Evolutionary conservation across 2,113 vertebrate species (phyloP).

Genomic region (Petaurus breviceps): DNA sequence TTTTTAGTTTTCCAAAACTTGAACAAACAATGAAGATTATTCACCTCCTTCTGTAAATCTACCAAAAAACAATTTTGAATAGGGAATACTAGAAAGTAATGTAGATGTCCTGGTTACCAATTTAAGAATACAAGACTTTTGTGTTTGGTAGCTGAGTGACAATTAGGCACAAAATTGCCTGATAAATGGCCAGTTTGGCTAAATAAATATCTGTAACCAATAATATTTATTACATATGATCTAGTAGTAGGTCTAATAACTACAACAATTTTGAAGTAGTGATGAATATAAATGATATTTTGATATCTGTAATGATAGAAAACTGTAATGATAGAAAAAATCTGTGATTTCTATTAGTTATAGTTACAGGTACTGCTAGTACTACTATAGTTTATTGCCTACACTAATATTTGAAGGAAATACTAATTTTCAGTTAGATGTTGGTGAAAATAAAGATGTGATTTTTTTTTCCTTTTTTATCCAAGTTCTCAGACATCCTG

Average conservation of each 20-base stretch:
- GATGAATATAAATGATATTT: not conserved
- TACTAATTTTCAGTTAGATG: not conserved
- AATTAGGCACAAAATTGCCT: not conserved
- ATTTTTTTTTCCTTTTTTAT: not conserved
- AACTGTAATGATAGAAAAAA: not conserved
- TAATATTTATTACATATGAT: not conserved
- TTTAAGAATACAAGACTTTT: not conserved
- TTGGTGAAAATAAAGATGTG: not conserved
- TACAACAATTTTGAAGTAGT: not conserved
- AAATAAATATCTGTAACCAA: not conserved
- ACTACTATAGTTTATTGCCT: not conserved
- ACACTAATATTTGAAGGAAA: not conserved
- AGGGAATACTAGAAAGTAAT: not conserved
- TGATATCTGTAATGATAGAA: not conserved
- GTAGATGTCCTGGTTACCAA: not conserved
- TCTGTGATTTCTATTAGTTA: not conserved
- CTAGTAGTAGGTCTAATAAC: not conserved
- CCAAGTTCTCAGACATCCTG: not conserved
- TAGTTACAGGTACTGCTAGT: not conserved
- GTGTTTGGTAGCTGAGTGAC: not conserved
- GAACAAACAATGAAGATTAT: not conserved
- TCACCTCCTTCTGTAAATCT: not conserved
- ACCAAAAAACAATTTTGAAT: not conserved
- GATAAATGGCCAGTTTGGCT: not conserved
- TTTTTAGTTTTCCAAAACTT: not conserved